Evolutionary conservation across 2,888 invertebrate genomes (phyloP).

Genomic region (Seladonia tumulorum): DNA sequence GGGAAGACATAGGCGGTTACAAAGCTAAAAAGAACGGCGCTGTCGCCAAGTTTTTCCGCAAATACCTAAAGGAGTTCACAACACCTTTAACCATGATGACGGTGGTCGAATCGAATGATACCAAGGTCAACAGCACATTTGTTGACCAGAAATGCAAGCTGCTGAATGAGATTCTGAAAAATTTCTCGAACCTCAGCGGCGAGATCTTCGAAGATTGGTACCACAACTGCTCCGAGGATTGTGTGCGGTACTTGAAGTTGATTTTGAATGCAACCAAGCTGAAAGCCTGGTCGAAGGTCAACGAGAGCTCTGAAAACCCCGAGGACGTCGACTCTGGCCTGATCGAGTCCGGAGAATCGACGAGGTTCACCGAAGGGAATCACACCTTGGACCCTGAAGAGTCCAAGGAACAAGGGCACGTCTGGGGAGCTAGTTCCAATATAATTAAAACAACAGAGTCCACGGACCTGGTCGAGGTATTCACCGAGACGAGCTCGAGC

Average conservation of each 20-base stretch:
- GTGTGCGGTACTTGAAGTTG: slow-evolving; percentile 3
- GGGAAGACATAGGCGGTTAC: slow-evolving; percentile 16
- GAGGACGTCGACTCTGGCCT: slow-evolving; percentile 66
- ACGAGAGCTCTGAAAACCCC: not conserved
- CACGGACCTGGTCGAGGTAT: slow-evolving; percentile 23
- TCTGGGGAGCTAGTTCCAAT: not conserved
- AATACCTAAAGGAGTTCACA: not conserved
- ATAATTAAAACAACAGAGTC: slow-evolving; percentile 24
- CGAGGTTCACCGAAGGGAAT: not conserved
- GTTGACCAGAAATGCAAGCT: not conserved
- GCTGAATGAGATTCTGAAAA: not conserved
- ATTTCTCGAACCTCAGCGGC: not conserved
- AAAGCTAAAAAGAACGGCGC: slow-evolving; percentile 15
- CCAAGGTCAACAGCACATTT: not conserved
- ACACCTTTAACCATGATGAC: not conserved
- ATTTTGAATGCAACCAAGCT: not conserved
- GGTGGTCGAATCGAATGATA: not conserved
- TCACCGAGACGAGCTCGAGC: not conserved
- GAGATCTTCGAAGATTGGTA: not conserved
- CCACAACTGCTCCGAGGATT: slow-evolving; percentile 24
- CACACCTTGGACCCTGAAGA: not conserved
- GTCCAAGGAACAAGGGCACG: slow-evolving; percentile 5
- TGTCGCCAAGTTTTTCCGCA: slow-evolving; percentile 19
- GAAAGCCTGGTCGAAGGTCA: not conserved
- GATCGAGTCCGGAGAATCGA: slow-evolving; percentile 52